Evolutionary conservation across 2,113 vertebrate species (phyloP).

Genomic region (Eolophus roseicapilla): DNA sequence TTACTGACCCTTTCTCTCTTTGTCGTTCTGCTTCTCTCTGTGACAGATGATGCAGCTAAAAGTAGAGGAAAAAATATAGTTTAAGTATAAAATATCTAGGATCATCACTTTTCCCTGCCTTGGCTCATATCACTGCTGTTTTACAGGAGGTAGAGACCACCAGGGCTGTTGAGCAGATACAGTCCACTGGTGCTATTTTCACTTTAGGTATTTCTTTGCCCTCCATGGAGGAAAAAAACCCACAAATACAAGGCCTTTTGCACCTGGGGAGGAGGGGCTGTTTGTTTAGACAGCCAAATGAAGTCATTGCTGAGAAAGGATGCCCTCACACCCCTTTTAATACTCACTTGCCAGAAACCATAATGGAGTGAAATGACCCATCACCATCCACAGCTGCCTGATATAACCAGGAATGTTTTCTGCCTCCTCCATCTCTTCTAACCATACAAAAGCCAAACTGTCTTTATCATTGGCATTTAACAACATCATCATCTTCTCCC

Average conservation of each 20-base stretch:
- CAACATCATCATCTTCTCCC: neutral
- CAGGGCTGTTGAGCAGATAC: neutral
- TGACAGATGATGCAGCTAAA: neutral
- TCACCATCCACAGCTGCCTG: slow-evolving; percentile 32
- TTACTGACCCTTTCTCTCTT: neutral
- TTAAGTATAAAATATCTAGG: neutral
- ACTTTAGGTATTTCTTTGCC: slow-evolving; percentile 27
- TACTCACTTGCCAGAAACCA: slow-evolving; percentile 42
- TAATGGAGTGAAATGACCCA: slow-evolving; percentile 65
- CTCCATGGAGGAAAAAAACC: neutral
- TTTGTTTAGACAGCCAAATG: slow-evolving; percentile 63
- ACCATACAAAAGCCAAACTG: neutral
- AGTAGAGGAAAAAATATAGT: neutral
- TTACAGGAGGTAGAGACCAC: neutral
- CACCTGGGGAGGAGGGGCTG: slow-evolving; percentile 43
- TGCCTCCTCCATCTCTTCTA: neutral
- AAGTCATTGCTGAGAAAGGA: slow-evolving; percentile 40
- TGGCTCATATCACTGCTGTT: neutral
- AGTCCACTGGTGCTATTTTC: neutral
- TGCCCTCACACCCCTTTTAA: slow-evolving; percentile 42
- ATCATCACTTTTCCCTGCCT: neutral
- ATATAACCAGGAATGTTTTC: slow-evolving; percentile 17
- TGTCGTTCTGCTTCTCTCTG: neutral
- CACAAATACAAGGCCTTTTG: slow-evolving; percentile 30
- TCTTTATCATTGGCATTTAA: neutral